Base-by-base conservation (phyloP, 2,113 vertebrate genomes). In the Rhadina sibilatrix region DNA sequence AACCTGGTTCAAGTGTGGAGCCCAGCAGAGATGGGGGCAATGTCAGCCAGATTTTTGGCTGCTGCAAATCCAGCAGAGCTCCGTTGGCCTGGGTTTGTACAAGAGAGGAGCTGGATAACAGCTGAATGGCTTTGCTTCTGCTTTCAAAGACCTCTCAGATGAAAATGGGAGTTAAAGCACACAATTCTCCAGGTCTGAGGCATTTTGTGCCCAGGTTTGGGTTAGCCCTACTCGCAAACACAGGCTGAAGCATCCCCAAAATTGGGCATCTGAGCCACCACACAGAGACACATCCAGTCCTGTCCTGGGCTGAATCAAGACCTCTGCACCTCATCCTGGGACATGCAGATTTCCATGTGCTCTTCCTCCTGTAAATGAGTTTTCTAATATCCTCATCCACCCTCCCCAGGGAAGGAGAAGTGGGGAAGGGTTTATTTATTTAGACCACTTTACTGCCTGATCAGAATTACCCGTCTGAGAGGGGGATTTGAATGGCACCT, bases 401-500 rank as follows among this genome's bases (percentile, higher is more conserved):
- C 46, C 83, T 76, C 89, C 54, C 37, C 77, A 53, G 91, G 89
- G 33, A 68, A 85, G 60, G 46, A 65, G 37, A 75, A 44, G 20
- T 88, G 82, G 70, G 49, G 33, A 89, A 90, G 28, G 54, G 86
- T 82, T 95, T 96, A 96, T 96, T 96, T 95, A 91, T 97, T 92
- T 94, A 92, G 91, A 70, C 87, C 15, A 71, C 68, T 87, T 90
- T 95, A 59, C 66, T 91, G 83, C 79, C 87, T 95, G 77, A 84
- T 96, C 90, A 96, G 96, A 94, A 97, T 89, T 94, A 84, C 87
- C 83, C 63, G 74, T 76, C 87, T 86, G 87, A 83, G 82, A 94
- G 90, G 80, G 77, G 80, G 95, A 98, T 98, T 97, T 98, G 93
- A 96, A 94, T 96, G 83, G 85, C 78, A 95, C 68, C 85, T 95